Conservation (phyloP, 2,797 vertebrate species). For the Crocodylus rhombifer region DNA sequence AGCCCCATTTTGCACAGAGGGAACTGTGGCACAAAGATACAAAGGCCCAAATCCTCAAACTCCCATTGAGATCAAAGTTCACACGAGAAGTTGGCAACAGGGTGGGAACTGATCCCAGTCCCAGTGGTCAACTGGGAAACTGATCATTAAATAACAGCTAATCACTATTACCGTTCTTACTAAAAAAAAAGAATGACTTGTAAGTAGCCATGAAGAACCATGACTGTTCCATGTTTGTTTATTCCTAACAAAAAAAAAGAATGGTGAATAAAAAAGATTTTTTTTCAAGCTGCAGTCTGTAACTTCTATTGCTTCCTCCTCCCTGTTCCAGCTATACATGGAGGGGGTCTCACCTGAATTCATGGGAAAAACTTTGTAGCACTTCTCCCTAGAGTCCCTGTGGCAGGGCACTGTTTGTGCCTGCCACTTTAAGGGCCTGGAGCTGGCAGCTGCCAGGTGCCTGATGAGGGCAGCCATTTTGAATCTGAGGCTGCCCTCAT, state of each 20-base stretch:
- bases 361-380: background rate
- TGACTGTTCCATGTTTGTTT: background rate
- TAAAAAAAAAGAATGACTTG: background rate
- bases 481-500: too few species aligned
- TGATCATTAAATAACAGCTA: background rate
- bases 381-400: accelerated
- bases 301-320: background rate
- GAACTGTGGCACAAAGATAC: accelerated
- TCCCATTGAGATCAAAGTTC: background rate
- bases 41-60: accelerated
- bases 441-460: too few species aligned
- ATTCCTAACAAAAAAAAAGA: background rate
- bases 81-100: background rate
- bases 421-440: too few species aligned
- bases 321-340: background rate
- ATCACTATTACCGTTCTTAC: too few species aligned
- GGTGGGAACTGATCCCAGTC: background rate
- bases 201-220: background rate
- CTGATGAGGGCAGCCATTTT: too few species aligned
- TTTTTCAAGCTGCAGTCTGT: background rate
- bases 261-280: accelerated
- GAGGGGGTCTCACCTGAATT: accelerated
- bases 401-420: too few species aligned
- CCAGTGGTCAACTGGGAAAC: background rate
- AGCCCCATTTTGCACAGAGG: accelerated